Conservation (phyloP, 2,888 invertebrate species). For the Philopedon plagiatum region DNA sequence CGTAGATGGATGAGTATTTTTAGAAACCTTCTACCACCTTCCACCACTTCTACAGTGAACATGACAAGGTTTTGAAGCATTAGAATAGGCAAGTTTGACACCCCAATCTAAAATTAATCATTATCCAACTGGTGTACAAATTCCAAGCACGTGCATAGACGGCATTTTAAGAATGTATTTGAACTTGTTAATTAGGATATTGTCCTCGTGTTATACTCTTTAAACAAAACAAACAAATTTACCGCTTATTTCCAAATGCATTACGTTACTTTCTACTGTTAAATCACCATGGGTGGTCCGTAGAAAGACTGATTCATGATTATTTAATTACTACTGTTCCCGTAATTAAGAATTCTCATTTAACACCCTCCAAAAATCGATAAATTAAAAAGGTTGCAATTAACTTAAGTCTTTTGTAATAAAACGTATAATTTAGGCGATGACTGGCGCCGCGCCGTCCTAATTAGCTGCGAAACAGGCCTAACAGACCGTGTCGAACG, state of each 20-base stretch:
- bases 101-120: too few species aligned
- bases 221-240: too few species aligned
- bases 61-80: too few species aligned
- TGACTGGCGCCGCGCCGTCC: conserved; percentile 21
- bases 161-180: too few species aligned
- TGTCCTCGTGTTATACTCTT: too few species aligned
- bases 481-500: conserved; percentile 17
- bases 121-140: too few species aligned
- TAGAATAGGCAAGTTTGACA: too few species aligned
- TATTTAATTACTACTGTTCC: conserved; percentile 1
- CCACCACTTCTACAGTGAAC: too few species aligned
- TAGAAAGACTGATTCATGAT: neutral
- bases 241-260: neutral
- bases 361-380: conserved; percentile 15
- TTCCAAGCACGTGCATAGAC: too few species aligned
- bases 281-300: neutral
- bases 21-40: too few species aligned
- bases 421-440: conserved; percentile 17
- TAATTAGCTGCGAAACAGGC: conserved; percentile 18
- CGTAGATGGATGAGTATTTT: too few species aligned
- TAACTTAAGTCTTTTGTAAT: conserved; percentile 14
- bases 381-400: conserved; percentile 21
- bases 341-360: conserved; percentile 13
- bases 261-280: neutral
- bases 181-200: too few species aligned